Base-by-base conservation (phyloP, 37 sponge, comb jelly and placozoan species). In the Halichondria panicea region DNA sequence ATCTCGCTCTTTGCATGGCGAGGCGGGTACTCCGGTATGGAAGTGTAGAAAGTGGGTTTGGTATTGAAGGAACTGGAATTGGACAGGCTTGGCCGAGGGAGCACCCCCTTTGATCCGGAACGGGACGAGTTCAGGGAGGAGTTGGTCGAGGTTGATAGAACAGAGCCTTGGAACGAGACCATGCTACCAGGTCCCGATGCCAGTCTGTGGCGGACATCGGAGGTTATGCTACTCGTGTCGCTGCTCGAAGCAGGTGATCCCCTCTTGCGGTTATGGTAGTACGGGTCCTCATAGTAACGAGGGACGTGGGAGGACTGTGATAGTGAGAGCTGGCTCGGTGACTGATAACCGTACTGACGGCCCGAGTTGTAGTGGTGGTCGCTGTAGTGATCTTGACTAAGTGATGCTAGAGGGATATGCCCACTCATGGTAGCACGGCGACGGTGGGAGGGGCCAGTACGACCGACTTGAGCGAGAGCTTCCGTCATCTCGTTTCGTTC, bases 151-250 rank as follows among this genome's bases (percentile, higher is more conserved):
- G 75, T 65, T 21, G 76, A 81, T 21, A 67, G 44, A 61, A 48
- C 35, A 21, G 61, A 71, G 8, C 60, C 78, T 30, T 63, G 63
- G 43, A 85, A 77, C 3, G 92, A 91, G 1, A 79, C 55, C n/a
- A 75, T 71, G 43, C 92, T 91, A 6, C 78, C 92, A 24, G 92
- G 92, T 1, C 81, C 92, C 11, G 92, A 91, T 25, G 71, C 71
- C 1, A 91, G 71, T 4, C 87, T 41, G 43, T 78, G 61, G 11
- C 44, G 59, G 21, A 82, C 87, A 53, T 68, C 71, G 4, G 82
- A 86, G 3, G 83, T 33, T 24, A 71, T 43, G 55, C 92, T 91
- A 52, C 82, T 81, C 8, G 76, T 78, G 33, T 86, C 92, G 50
- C 89, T 88, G 70, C 91, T 91, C 12, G 92, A 91, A 6, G 84